Evolutionary conservation across 2,888 invertebrate species (phyloP).

Genomic region (Metacarcinus magister): DNA sequence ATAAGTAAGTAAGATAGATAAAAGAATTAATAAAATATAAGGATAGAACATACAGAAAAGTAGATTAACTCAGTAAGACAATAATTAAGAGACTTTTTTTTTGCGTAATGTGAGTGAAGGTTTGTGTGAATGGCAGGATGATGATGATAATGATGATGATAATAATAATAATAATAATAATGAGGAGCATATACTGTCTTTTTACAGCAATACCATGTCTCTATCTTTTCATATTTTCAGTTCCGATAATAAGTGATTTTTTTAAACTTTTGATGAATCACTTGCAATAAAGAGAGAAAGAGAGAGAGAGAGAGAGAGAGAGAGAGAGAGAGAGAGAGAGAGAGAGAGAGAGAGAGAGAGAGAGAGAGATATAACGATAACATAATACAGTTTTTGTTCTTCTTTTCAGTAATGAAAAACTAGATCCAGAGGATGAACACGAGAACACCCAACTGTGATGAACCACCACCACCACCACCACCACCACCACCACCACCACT

Average conservation of each 20-base stretch:
- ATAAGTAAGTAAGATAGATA: background rate
- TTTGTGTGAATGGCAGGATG: too few species aligned
- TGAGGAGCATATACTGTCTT: background rate
- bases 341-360: background rate
- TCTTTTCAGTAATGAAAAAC: slow-evolving; percentile 64
- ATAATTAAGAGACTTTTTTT: background rate
- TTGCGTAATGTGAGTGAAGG: background rate
- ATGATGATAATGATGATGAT: too few species aligned
- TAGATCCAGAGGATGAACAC: slow-evolving; percentile 56
- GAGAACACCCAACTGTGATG: slow-evolving; percentile 65
- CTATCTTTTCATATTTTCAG: background rate
- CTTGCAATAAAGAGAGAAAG: background rate
- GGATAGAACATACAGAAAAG: background rate
- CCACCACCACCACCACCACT: background rate
- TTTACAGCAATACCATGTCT: background rate
- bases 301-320: background rate
- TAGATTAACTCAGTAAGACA: too few species aligned
- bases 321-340: background rate
- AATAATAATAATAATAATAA: background rate
- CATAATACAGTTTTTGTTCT: background rate
- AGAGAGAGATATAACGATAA: background rate
- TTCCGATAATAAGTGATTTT: background rate
- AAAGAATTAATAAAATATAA: background rate
- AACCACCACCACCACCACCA: background rate
- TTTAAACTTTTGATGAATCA: background rate